Evolutionary conservation across 2,113 vertebrate genomes (phyloP).

Genomic region (Agapornis roseicollis): DNA sequence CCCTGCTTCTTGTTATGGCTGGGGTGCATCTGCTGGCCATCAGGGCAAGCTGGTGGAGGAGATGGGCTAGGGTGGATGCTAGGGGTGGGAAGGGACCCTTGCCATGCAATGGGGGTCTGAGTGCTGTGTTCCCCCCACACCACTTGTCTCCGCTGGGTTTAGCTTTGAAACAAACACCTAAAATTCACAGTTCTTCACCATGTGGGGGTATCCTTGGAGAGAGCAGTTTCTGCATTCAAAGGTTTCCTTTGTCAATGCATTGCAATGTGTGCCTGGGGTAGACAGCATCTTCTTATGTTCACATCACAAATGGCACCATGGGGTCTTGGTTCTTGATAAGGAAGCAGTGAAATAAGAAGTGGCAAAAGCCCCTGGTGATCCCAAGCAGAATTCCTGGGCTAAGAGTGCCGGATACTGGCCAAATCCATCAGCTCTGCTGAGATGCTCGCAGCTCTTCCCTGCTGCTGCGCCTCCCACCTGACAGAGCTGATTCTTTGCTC

Average conservation of each 20-base stretch:
- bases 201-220: neutral
- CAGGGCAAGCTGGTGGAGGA: neutral
- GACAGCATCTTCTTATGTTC: neutral
- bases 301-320: accelerated
- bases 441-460: neutral
- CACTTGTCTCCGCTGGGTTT: neutral
- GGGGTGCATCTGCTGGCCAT: neutral
- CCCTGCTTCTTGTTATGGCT: neutral
- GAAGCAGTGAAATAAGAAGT: neutral
- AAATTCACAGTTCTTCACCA: neutral
- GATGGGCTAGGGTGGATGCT: neutral
- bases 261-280: neutral
- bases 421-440: neutral
- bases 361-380: neutral
- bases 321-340: neutral
- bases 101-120: accelerated
- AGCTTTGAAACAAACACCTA: neutral
- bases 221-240: neutral
- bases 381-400: neutral
- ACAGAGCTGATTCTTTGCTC: neutral
- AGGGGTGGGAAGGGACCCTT: neutral
- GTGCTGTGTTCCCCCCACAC: accelerated
- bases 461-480: neutral
- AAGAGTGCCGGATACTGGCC: accelerated
- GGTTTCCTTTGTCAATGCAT: neutral